These are phyloP conservation scores for Sus scrofa DNA, from an alignment of 2,113 vertebrate species.

Conservation along the genomic window DNA sequence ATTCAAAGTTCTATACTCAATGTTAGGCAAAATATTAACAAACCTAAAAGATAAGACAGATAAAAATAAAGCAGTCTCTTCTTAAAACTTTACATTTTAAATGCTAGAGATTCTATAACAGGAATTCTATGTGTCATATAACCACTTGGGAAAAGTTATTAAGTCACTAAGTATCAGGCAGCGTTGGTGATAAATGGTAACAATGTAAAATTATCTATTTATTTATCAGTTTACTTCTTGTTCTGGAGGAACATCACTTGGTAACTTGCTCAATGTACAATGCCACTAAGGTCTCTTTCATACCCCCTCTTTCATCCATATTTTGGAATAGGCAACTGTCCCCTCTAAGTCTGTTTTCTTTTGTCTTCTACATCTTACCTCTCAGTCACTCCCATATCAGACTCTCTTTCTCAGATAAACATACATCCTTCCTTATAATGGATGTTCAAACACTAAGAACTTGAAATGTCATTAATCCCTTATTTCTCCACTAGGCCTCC, in stretches of 20 bases:
- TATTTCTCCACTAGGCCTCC: not conserved
- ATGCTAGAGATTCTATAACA: not conserved
- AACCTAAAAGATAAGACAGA: not conserved
- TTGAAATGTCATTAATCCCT: not conserved
- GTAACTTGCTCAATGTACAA: not conserved
- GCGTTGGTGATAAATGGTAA: not conserved
- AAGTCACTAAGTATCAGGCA: not conserved
- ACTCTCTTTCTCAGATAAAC: not conserved
- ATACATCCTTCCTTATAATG: not conserved
- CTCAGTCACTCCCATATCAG: not conserved
- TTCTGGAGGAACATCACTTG: not conserved
- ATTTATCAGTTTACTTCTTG: not conserved
- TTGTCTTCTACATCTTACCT: not conserved
- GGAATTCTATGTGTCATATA: not conserved
- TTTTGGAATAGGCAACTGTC: not conserved
- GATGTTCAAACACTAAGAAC: not conserved
- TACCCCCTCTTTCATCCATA: not conserved
- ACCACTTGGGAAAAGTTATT: not conserved
- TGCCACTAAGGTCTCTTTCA: not conserved
- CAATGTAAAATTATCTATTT: slow-evolving; percentile 2
- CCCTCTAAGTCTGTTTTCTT: not conserved
- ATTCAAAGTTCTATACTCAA: slow-evolving; percentile 6
- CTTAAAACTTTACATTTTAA: slow-evolving; percentile 21
- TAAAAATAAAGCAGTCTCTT: not conserved
- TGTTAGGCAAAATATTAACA: not conserved